Percentiles rank a stretch among this genome's conserved stretches.
phyloP scores from a whole-genome alignment of 2,113 vertebrate genomes.

The Cyanistes caeruleus region DNA sequence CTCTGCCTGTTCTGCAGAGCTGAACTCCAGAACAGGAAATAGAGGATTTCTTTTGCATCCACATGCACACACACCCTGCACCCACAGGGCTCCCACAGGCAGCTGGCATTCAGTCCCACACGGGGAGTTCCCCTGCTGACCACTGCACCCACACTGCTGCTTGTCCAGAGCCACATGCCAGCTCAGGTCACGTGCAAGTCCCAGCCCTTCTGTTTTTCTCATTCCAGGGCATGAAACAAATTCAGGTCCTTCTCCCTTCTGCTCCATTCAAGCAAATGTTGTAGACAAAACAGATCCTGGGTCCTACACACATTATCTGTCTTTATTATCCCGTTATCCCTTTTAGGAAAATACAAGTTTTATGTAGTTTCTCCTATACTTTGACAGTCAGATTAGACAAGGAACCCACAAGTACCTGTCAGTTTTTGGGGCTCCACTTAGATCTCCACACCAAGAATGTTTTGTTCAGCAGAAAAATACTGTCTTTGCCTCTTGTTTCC shows the following conservation, averaged over 20 bases:
- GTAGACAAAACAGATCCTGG: not conserved
- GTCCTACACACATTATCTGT: not conserved
- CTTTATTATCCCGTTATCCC: not conserved
- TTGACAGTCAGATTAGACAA: not conserved
- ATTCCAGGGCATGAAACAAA: not conserved
- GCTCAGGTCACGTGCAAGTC: accelerated
- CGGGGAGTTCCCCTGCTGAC: not conserved
- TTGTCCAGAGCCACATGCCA: not conserved
- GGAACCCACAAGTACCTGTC: not conserved
- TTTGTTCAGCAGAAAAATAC: not conserved
- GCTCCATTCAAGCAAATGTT: not conserved
- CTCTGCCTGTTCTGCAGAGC: not conserved
- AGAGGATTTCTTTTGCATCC: not conserved
- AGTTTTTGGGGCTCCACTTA: not conserved
- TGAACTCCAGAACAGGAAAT: not conserved
- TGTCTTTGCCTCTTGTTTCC: not conserved
- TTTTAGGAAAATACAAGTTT: not conserved
- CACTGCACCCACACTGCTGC: not conserved
- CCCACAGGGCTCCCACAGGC: accelerated
- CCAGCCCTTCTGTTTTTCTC: not conserved
- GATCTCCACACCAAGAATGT: not conserved
- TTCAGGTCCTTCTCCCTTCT: not conserved
- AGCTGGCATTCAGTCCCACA: not conserved
- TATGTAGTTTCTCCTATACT: not conserved
- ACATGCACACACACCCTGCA: accelerated